phyloP scores from a whole-genome alignment of 2,888 invertebrate species.

The Dryobota labecula region DNA sequence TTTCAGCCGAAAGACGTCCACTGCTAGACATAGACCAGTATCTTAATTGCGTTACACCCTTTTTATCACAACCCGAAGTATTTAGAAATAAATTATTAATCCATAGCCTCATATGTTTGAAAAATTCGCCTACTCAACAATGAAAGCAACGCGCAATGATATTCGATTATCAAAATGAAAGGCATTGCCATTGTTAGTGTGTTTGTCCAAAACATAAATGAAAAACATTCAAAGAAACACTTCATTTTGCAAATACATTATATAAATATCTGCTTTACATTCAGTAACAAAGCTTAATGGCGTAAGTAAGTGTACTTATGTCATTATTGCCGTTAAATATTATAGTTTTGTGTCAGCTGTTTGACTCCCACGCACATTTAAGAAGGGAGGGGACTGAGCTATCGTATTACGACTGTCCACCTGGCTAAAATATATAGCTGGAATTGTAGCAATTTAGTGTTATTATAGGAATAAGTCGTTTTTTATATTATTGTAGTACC shows the following conservation, averaged over 20 bases:
- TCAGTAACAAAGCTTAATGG: background rate
- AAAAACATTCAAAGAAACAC: background rate
- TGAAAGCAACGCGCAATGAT: too few species aligned
- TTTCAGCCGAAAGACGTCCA: background rate
- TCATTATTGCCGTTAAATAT: slow-evolving; percentile 1
- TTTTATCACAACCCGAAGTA: too few species aligned
- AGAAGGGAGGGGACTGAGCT: slow-evolving; percentile 19
- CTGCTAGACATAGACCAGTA: background rate
- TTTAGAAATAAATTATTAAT: too few species aligned
- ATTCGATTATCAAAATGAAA: too few species aligned
- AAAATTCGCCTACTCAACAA: too few species aligned
- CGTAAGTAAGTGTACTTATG: background rate
- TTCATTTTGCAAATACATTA: background rate
- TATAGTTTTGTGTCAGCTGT: slow-evolving; percentile 26
- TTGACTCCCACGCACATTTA: slow-evolving; percentile 20
- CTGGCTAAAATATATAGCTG: slow-evolving; percentile 7
- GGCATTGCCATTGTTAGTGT: too few species aligned
- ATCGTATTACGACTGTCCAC: slow-evolving; percentile 15
- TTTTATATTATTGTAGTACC: background rate
- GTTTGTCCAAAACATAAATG: background rate
- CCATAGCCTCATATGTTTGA: too few species aligned
- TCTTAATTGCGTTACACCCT: too few species aligned
- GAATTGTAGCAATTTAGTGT: background rate
- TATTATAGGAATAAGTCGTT: background rate
- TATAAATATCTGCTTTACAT: background rate